These are phyloP conservation scores for Temnothorax ravouxi DNA, from an alignment of 2,888 invertebrate species.

Conservation along the genomic window DNA sequence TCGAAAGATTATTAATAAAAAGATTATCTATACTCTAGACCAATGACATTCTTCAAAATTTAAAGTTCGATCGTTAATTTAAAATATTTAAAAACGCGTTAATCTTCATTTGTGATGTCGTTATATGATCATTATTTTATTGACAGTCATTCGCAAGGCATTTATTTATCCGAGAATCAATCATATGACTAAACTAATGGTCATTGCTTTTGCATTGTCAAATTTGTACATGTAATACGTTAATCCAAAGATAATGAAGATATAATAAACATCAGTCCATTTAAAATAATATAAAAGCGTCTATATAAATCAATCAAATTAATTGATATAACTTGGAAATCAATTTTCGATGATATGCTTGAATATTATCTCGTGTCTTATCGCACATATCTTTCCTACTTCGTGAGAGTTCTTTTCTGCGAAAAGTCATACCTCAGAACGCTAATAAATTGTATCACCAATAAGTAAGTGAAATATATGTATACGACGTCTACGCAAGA, in stretches of 20 bases:
- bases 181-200: constrained; percentile 14
- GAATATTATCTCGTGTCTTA: not conserved
- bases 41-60: not conserved
- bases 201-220: not conserved
- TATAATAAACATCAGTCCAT: not conserved
- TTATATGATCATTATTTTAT: not conserved
- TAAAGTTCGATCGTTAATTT: constrained; percentile 9
- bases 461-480: constrained; percentile 33
- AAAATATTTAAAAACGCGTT: not conserved
- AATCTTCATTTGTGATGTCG: not conserved
- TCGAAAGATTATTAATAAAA: not conserved
- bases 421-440: not conserved
- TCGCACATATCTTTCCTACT: not conserved
- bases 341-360: not conserved
- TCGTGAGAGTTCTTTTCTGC: not conserved
- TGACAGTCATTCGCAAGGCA: not conserved
- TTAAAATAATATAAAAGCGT: not conserved
- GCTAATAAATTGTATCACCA: constrained; percentile 35
- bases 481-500: not conserved
- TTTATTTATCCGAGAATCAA: not conserved
- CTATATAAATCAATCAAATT: not conserved
- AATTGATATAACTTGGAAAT: not conserved
- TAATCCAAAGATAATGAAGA: not conserved
- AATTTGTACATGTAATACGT: not conserved
- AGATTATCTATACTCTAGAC: not conserved